These are phyloP conservation scores for Poeciliopsis prolifica DNA, from an alignment of 2,113 vertebrate genomes.

Conservation along the genomic window DNA sequence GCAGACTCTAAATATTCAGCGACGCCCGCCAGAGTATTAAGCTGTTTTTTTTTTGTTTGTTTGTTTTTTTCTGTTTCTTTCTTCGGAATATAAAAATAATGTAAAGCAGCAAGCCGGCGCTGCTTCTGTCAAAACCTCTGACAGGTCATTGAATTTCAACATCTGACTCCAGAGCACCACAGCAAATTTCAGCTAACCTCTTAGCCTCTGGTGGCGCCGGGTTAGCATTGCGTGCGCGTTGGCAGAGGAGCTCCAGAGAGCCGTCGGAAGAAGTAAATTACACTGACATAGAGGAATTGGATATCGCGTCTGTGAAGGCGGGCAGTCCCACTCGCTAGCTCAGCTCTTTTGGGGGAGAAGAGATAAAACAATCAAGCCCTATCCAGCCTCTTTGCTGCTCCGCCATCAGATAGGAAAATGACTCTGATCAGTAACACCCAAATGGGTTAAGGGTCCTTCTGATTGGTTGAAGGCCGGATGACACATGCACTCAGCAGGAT, in stretches of 20 bases:
- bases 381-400: constrained; percentile 37
- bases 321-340: constrained; percentile 24
- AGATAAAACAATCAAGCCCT: constrained; percentile 57
- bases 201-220: constrained; percentile 22
- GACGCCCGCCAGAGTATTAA: constrained; percentile 61
- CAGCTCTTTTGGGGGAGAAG: constrained; percentile 48
- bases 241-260: constrained; percentile 22
- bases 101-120: constrained; percentile 50
- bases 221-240: constrained; percentile 27
- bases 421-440: constrained; percentile 45
- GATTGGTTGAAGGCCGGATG: constrained; percentile 17
- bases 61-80: constrained; percentile 3
- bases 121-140: constrained; percentile 68
- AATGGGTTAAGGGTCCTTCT: constrained; percentile 29
- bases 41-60: constrained; percentile 46
- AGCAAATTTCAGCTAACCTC: constrained; percentile 46
- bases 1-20: constrained; percentile 70
- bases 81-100: constrained; percentile 71
- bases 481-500: constrained; percentile 20
- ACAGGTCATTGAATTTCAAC: constrained; percentile 73
- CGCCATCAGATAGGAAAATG: constrained; percentile 49
- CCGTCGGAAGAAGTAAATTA: constrained; percentile 53
- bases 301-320: constrained; percentile 41
- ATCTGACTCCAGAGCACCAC: constrained; percentile 39
- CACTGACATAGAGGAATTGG: constrained; percentile 55